Conservation (phyloP, 2,113 vertebrate genomes). For the Corydoras sp. region DNA sequence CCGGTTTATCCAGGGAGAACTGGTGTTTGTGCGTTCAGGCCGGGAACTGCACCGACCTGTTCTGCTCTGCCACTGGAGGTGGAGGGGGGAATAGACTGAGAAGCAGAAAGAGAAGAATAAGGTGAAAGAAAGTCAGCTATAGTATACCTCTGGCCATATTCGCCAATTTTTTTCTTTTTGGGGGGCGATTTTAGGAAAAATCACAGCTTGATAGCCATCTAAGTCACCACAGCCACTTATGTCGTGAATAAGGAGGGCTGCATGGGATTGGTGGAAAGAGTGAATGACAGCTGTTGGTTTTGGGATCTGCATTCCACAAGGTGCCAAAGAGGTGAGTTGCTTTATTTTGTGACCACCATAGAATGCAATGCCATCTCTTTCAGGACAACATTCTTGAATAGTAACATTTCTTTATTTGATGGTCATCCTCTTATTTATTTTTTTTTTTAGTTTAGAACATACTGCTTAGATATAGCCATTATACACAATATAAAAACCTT, state of each 20-base stretch:
- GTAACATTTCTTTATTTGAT: no score
- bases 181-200: neutral
- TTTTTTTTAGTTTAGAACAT: no score
- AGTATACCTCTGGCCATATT: no score
- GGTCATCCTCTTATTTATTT: no score
- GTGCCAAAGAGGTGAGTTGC: constrained; percentile 34
- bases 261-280: constrained; percentile 16
- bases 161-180: no score
- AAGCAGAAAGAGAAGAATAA: constrained; percentile 15
- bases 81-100: constrained; percentile 17
- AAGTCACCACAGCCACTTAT: no score
- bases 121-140: constrained; percentile 8
- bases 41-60: constrained; percentile 64
- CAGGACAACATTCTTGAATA: no score
- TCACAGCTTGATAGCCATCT: no score
- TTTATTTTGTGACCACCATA: neutral
- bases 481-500: no score
- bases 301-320: constrained; percentile 3
- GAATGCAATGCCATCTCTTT: no score
- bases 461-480: no score
- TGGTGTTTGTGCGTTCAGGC: constrained; percentile 65
- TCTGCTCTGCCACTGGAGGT: constrained; percentile 47
- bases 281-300: constrained; percentile 19
- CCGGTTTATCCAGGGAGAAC: constrained; percentile 71
- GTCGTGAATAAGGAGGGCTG: neutral